These are phyloP conservation scores for Norana najaformis DNA, from an alignment of 2,888 invertebrate species.

Conservation along the genomic window DNA sequence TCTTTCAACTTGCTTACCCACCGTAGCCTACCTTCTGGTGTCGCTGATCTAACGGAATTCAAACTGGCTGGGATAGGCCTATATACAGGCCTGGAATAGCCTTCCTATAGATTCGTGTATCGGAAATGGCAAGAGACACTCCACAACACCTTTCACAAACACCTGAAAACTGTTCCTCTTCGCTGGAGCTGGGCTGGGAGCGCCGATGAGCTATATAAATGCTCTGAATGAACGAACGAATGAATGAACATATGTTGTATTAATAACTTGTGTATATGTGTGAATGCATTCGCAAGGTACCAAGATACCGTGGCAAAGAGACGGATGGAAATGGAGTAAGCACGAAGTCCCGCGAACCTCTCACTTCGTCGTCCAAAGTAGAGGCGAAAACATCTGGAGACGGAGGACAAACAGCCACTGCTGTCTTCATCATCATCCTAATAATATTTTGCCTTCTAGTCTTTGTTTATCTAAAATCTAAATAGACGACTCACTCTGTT, in stretches of 20 bases:
- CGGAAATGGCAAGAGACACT: too few relatives aligned
- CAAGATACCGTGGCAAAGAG: not conserved
- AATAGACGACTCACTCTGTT: not conserved
- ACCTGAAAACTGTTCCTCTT: too few relatives aligned
- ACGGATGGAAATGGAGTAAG: not conserved
- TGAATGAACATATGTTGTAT: not conserved
- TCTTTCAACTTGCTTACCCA: too few relatives aligned
- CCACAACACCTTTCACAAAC: too few relatives aligned
- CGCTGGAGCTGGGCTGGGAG: too few relatives aligned
- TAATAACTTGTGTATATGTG: not conserved
- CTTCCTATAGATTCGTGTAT: too few relatives aligned
- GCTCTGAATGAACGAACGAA: too few relatives aligned
- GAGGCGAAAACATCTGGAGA: not conserved
- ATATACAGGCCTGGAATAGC: too few relatives aligned
- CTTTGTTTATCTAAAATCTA: not conserved
- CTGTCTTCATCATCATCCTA: not conserved
- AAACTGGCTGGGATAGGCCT: too few relatives aligned
- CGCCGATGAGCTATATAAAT: too few relatives aligned
- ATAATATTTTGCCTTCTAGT: not conserved
- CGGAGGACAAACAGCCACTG: not conserved
- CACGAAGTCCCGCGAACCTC: not conserved
- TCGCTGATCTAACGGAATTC: too few relatives aligned
- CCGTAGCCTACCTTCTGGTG: too few relatives aligned
- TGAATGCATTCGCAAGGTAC: not conserved
- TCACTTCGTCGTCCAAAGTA: not conserved